Conservation (phyloP, 2,113 vertebrate genomes). For the Ivindomyrus marchei region DNA sequence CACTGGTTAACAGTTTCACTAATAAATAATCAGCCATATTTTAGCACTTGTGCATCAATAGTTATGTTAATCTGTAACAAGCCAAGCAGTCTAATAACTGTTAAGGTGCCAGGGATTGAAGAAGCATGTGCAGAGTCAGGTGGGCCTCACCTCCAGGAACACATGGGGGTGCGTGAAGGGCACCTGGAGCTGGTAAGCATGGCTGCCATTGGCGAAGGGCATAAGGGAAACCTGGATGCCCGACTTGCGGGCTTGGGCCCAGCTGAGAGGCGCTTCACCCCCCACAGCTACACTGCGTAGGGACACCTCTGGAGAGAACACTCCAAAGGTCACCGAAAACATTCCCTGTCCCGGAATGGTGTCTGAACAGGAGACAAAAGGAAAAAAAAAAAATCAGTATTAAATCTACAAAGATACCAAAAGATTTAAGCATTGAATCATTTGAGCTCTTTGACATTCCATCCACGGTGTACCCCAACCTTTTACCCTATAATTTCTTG, state of each 20-base stretch:
- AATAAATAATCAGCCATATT: not conserved
- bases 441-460: not conserved
- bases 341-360: slow-evolving; percentile 17
- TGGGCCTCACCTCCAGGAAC: slow-evolving; percentile 25
- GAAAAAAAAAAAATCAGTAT: not conserved
- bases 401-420: not conserved
- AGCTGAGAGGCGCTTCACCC: not conserved
- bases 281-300: slow-evolving; percentile 26
- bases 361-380: slow-evolving; percentile 14
- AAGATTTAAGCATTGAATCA: not conserved
- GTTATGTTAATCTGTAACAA: not conserved
- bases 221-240: slow-evolving; percentile 25
- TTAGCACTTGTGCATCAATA: not conserved
- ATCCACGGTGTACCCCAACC: not conserved
- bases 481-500: not conserved
- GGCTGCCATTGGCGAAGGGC: slow-evolving; percentile 30
- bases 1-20: not conserved
- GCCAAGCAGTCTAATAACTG: not conserved
- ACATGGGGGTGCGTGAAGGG: slow-evolving; percentile 33
- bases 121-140: not conserved
- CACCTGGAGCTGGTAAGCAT: slow-evolving; percentile 29
- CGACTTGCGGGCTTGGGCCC: slow-evolving; percentile 9
- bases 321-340: slow-evolving; percentile 28
- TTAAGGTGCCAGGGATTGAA: not conserved
- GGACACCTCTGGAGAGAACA: slow-evolving; percentile 31